Evolutionary conservation across 2,797 vertebrate species (phyloP), one percentile per base, ranked within the genome.

Genomic region (Ambastaia sidthimunki): DNA sequence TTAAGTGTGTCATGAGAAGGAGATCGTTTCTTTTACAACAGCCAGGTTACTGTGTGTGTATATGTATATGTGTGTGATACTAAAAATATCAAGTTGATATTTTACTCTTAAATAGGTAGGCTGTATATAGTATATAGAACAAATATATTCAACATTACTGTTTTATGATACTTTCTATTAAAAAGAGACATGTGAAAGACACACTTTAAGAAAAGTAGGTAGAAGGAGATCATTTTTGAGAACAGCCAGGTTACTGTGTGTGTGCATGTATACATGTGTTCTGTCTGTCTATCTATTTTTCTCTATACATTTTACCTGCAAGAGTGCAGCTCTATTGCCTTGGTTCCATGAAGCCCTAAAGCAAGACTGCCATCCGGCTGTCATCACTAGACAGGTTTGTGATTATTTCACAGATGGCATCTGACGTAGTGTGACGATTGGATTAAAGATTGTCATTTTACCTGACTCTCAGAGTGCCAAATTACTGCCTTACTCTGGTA

Each of bases 341-440:
- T 41, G 37, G n/a, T 59, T 69, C 34, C 11, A 31, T 70, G 65
- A 79, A 76, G 52, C 52, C 68, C 63, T 65, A 18, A 63, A 59
- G 60, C 60, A 23, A 76, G 28, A 34, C 28, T 55, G 34, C 16
- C 54, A 69, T 44, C 31, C 47, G 21, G 12, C 48, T 55, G 34
- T 73, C 68, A 67, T 25, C 16, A 37, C 12, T 50, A 80, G 23
- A 65, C 31, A 76, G 15, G 25, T 76, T 71, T 71, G 23, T 37
- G 65, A 47, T 59, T 25, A 60, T 13, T 7, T 52, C 44, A 15
- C 52, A 73, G 74, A 67, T 68, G 62, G 25, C 62, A 82, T 73
- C 62, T 77, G 69, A 77, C 23, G 21, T 67, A 50, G 41, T 52
- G 23, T 48, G 55, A 21, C 9, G 0, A 23, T 12, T 25, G 67